A percentile compares a stretch with the other conserved stretches of the same genome.
Conservation (phyloP, 2,888 invertebrate species). For the Parnassius orleans region DNA sequence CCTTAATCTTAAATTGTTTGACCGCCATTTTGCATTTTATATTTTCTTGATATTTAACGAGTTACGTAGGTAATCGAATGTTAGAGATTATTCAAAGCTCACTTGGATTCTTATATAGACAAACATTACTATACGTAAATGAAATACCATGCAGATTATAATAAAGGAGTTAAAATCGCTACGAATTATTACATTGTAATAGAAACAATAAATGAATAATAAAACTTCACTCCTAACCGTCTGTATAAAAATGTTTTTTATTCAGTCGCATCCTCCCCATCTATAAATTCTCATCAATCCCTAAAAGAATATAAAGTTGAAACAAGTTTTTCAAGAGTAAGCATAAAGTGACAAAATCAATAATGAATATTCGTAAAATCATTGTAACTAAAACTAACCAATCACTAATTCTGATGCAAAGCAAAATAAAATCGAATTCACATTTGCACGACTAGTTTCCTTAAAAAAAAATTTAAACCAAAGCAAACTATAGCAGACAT, state of each 20-base stretch:
- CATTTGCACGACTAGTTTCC: constrained; percentile 62
- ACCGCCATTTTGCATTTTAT: background rate
- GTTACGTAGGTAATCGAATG: constrained; percentile 6
- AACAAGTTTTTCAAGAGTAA: constrained; percentile 31
- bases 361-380: constrained; percentile 48
- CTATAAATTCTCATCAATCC: constrained; percentile 26
- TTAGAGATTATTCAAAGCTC: constrained; percentile 56
- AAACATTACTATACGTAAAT: constrained; percentile 49
- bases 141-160: constrained; percentile 61
- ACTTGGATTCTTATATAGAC: constrained; percentile 55
- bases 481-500: constrained; percentile 63
- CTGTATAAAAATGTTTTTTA: constrained; percentile 41
- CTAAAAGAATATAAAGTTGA: constrained; percentile 31
- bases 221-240: constrained; percentile 59
- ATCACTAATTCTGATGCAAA: constrained; percentile 60
- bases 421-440: constrained; percentile 51
- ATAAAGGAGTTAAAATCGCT: constrained; percentile 52
- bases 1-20: too few relatives aligned
- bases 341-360: constrained; percentile 31
- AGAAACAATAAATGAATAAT: constrained; percentile 80
- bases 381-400: constrained; percentile 46
- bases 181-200: constrained; percentile 52
- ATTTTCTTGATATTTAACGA: background rate
- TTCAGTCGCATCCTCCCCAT: constrained; percentile 33
- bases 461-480: constrained; percentile 48